Base-by-base conservation (phyloP, 2,888 invertebrate genomes). In the Acrobasis consociella region DNA sequence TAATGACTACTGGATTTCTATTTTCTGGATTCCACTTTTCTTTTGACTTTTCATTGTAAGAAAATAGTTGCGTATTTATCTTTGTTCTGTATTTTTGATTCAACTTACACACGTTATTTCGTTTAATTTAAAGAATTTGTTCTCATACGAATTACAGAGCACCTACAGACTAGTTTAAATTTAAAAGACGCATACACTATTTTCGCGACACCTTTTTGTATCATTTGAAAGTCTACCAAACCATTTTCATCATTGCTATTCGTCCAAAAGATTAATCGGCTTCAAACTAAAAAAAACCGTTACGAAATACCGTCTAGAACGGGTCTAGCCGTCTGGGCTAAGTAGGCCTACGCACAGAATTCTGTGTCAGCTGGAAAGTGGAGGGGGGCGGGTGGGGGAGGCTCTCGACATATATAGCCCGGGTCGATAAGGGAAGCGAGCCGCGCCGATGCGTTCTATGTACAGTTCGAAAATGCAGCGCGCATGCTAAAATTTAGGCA, bases 391-490 rank as follows among this genome's bases (percentile, higher is more conserved):
- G 63, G 67, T 64, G 71, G 69, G 65, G 83, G 80, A 80, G 82
- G 81, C 78, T 72, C 77, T 82, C 89, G 89, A 85, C 88, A 89
- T 82, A 88, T 83, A 89, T 88, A 89, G 80, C 81, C 72, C 71
- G 83, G 92, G 89, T 91, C 91, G 90, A 91, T 91, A 90, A 78
- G 78, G 81, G 76, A 80, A 79, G 79, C 86, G 80, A 83, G 78
- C 79, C 69, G 78, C 71, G 79, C 75, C 84, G 85, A 88, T 91
- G 89, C 91, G 90, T 85, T 88, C 81, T 72, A 71, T 72, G 69
- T 67, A 64, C 64, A 68, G 68, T 71, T 70, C 63, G 73, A 68
- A 79, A 82, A 77, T 81, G 83, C 83, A 83, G 74, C 72, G 67
- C 72, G 75, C 74, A 76, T 64, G 64, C 65, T 69, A 60, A 66